phyloP scores from a whole-genome alignment of 2,888 invertebrate genomes.

The Adineta ricciae region DNA sequence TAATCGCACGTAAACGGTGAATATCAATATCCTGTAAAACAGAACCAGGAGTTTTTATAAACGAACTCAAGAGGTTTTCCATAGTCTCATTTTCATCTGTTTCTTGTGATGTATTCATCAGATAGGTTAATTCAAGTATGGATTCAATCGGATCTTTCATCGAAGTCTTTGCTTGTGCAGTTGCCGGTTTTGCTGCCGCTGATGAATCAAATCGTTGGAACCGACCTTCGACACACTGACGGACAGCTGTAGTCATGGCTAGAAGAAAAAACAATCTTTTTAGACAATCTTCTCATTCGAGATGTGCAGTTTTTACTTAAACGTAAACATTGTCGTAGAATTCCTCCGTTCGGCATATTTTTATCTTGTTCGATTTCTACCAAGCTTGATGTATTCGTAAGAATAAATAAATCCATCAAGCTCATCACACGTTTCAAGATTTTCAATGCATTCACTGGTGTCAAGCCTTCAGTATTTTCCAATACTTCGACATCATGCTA shows the following conservation, averaged over 20 bases:
- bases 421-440: conserved; percentile 94
- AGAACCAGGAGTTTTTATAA: neutral
- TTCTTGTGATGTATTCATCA: neutral
- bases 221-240: conserved; percentile 76
- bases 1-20: conserved; percentile 87
- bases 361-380: conserved; percentile 96
- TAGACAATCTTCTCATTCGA: too few relatives aligned
- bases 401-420: conserved; percentile 94
- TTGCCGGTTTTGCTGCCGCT: conserved; percentile 34
- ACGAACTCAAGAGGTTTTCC: neutral
- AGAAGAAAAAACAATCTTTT: conserved; percentile 51
- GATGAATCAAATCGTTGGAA: conserved; percentile 40
- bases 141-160: conserved; percentile 31
- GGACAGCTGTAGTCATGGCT: conserved; percentile 95
- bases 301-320: conserved; percentile 51
- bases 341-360: conserved; percentile 95
- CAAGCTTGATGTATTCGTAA: conserved; percentile 92
- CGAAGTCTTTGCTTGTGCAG: neutral
- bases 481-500: conserved; percentile 95
- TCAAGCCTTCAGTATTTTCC: conserved; percentile 96
- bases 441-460: conserved; percentile 92
- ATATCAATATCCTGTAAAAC: conserved; percentile 92
- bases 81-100: neutral
- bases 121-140: conserved; percentile 23
- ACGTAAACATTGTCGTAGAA: conserved; percentile 84